Evolutionary conservation across 2,888 invertebrate genomes (phyloP).

Genomic region (Tuta absoluta): DNA sequence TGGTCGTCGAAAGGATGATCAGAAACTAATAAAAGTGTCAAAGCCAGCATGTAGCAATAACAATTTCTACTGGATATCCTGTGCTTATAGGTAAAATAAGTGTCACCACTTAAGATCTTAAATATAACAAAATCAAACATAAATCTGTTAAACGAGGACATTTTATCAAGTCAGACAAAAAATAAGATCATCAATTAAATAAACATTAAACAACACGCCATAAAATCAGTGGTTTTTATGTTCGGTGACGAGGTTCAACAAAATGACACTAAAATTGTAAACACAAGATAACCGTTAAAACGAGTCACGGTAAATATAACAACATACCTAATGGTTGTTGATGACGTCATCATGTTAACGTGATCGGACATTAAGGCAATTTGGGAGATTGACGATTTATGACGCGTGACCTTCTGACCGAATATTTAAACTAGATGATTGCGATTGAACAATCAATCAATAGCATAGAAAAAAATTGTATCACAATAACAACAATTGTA

Average conservation of each 20-base stretch:
- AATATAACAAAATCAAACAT: not conserved
- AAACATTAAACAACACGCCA: not conserved
- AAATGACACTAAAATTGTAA: conserved; percentile 1
- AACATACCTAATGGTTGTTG: not conserved
- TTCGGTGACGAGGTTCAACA: not conserved
- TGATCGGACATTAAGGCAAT: not conserved
- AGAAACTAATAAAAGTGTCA: no score
- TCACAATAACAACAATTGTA: no score
- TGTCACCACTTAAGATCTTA: not conserved
- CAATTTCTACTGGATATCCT: no score
- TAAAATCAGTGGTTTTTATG: not conserved
- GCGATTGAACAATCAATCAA: not conserved
- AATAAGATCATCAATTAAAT: not conserved
- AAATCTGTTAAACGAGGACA: not conserved
- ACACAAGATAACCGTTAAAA: conserved; percentile 21
- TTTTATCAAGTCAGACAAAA: not conserved
- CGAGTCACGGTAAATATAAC: not conserved
- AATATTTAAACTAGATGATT: not conserved
- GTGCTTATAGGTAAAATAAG: no score
- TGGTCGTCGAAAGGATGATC: no score
- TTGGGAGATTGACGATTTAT: not conserved
- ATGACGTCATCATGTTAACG: conserved; percentile 12
- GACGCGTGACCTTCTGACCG: conserved; percentile 6
- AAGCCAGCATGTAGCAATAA: no score
- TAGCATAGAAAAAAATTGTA: no score